Evolutionary conservation across 1,140 invertebrate species (phyloP), one percentile per base, ranked within the genome.

Genomic region (Drosophila seguyi): DNA sequence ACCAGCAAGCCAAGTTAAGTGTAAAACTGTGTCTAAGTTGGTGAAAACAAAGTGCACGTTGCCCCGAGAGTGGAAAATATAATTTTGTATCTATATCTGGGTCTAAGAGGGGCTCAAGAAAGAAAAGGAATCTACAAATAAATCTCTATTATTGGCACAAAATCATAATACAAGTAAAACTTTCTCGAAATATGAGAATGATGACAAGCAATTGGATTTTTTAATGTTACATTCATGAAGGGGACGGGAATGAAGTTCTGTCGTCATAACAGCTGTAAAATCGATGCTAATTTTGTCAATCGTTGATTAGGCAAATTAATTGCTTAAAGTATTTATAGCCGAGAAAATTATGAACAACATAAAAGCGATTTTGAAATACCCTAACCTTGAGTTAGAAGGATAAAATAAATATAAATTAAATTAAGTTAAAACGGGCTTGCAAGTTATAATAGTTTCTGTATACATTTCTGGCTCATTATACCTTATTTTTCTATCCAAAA

Each of bases 11-110:
- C 60, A 76, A 83, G 66, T 79, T 67, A 87, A 88, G 84, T 83
- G 67, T 63, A 84, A 87, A 87, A 76, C 72, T 80, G 66, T 87
- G 79, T 74, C 50, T 45, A 52, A 63, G 58, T 16, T 48, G 38
- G 66, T 41, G 47, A 22, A 47, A 58, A 38, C n/a, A 45, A 38
- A 42, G 47, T 68, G 42, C 74, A 62, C 63, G 56, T 27, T 20
- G 48, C 16, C 20, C 14, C 52, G 34, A 20, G 22, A 27, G 10
- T 20, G 58, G 6, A 16, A 38, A 25, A 47, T 31, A n/a, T n/a
- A 34, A 34, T 42, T 34, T 25, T 14, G 7, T 25, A 34, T n/a
- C 20, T 18, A 18, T 34, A 18, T 61, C 38, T 22, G 6, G 18
- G 11, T 10, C 4, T 31, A 29, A 38, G 34, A 25, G 20, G 14